Conservation (phyloP, 2,888 invertebrate genomes). For the Psylliodes chrysocephalus region DNA sequence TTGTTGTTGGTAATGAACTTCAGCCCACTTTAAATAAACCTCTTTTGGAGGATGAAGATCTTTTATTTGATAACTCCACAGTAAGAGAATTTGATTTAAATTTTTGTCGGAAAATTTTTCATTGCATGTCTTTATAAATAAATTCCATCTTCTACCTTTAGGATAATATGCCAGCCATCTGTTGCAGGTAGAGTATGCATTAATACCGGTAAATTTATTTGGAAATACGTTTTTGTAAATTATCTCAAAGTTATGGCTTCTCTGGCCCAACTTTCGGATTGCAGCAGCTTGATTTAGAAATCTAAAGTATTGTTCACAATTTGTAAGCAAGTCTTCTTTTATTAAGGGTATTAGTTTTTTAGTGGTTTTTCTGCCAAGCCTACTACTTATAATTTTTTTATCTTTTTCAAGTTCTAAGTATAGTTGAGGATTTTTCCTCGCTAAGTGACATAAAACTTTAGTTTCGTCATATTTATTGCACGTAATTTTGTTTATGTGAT, state of each 20-base stretch:
- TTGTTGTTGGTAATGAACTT: conserved; percentile 35
- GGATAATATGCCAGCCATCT: conserved; percentile 41
- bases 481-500: conserved; percentile 29
- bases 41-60: conserved; percentile 33
- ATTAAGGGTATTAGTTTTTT: conserved; percentile 34
- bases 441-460: conserved; percentile 38
- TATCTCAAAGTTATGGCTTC: conserved; percentile 32
- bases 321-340: conserved; percentile 36
- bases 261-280: conserved; percentile 35
- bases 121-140: conserved; percentile 37
- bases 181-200: background rate
- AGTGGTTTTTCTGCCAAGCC: conserved; percentile 39
- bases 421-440: conserved; percentile 38
- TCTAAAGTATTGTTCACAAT: conserved; percentile 27
- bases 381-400: background rate
- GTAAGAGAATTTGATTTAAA: conserved; percentile 25
- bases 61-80: conserved; percentile 17
- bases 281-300: conserved; percentile 34
- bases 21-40: conserved; percentile 41
- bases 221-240: conserved; percentile 38
- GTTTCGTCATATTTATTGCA: conserved; percentile 28
- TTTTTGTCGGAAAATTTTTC: conserved; percentile 30
- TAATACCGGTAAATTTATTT: conserved; percentile 23
- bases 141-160: conserved; percentile 39
- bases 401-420: conserved; percentile 37